Percentiles rank a stretch among this genome's conserved stretches.
Evolutionary conservation across 2,797 vertebrate species (phyloP).

Genomic region (Geotrypetes seraphini): DNA sequence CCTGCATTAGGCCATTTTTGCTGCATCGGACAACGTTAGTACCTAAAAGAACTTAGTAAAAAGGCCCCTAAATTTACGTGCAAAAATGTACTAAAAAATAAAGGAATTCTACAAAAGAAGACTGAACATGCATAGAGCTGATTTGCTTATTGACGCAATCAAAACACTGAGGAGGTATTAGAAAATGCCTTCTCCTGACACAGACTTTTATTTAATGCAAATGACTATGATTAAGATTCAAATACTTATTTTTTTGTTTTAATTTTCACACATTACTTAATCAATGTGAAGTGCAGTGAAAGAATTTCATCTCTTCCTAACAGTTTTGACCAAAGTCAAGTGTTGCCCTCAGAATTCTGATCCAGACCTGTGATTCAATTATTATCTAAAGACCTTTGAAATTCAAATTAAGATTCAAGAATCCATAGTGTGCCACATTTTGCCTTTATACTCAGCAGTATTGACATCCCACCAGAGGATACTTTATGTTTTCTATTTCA

Average conservation of each 20-base stretch:
- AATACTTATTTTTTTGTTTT: constrained; percentile 72
- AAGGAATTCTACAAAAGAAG: constrained; percentile 43
- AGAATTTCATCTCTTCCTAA: constrained; percentile 93
- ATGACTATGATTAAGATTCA: constrained; percentile 96
- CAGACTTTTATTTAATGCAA: constrained; percentile 98
- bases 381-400: constrained; percentile 62
- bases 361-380: constrained; percentile 97
- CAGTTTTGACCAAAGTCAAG: constrained; percentile 99
- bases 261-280: constrained; percentile 94
- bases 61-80: constrained; percentile 29
- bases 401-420: constrained; percentile 54
- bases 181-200: constrained; percentile 66
- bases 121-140: constrained; percentile 42
- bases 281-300: constrained; percentile 99
- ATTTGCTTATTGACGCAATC: constrained; percentile 69
- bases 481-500: background rate
- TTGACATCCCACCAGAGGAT: constrained; percentile 18
- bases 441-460: constrained; percentile 28
- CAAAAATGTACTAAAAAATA: constrained; percentile 41
- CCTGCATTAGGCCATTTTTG: no score
- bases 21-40: no score
- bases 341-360: constrained; percentile 97
- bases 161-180: constrained; percentile 67
- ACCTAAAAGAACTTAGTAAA: no score
- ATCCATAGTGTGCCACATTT: constrained; percentile 15